Evolutionary conservation across 2,888 invertebrate species (phyloP).

Genomic region (Tachina lurida): DNA sequence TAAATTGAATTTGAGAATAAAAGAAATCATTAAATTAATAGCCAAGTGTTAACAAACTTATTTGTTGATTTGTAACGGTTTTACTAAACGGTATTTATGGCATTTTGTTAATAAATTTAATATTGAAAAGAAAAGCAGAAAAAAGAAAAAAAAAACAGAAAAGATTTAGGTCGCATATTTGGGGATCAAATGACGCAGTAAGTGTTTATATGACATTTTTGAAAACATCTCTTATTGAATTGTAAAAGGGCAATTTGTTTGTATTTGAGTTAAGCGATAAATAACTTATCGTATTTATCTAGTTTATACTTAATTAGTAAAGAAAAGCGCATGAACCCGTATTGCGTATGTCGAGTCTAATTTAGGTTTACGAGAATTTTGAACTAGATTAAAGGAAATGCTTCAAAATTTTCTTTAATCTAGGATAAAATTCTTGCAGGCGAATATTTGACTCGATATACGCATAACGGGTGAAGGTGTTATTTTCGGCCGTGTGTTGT

Average conservation of each 20-base stretch:
- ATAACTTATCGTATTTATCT: too few relatives aligned
- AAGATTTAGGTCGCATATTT: not conserved
- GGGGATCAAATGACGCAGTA: not conserved
- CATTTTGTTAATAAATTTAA: not conserved
- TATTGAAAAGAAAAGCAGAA: not conserved
- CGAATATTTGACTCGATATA: too few relatives aligned
- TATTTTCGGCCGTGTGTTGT: too few relatives aligned
- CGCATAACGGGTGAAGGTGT: too few relatives aligned
- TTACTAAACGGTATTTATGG: not conserved
- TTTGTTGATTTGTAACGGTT: conserved; percentile 36
- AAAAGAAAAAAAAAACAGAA: not conserved
- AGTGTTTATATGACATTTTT: conserved; percentile 6
- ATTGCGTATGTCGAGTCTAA: too few relatives aligned
- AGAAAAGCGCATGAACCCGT: too few relatives aligned
- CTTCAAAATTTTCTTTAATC: too few relatives aligned
- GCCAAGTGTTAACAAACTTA: conserved; percentile 36
- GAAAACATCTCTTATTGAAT: not conserved
- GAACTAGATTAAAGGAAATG: too few relatives aligned
- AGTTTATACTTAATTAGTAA: too few relatives aligned
- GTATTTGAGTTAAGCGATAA: too few relatives aligned
- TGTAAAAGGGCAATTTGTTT: not conserved
- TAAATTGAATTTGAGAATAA: not conserved
- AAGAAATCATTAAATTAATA: conserved; percentile 7
- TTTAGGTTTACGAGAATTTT: too few relatives aligned
- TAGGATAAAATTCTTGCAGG: too few relatives aligned